Conservation (phyloP, 2,888 invertebrate species). For the Eretmocerus hayati region DNA sequence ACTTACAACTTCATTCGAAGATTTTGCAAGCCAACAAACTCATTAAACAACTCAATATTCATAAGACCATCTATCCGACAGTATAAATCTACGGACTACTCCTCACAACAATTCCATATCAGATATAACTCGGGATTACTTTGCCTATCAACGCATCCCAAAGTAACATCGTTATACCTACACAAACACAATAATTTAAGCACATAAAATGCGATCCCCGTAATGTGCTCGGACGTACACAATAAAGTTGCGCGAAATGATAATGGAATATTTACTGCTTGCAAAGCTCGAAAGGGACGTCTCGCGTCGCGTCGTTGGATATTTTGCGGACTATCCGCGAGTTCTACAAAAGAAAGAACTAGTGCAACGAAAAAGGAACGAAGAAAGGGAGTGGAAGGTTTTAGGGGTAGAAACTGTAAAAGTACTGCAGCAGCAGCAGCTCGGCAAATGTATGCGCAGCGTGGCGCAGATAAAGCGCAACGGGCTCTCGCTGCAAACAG, state of each 20-base stretch:
- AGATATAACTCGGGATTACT: too few species aligned
- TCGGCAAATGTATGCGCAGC: constrained; percentile 37
- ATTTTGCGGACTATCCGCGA: neutral
- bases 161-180: constrained; percentile 7
- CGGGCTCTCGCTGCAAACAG: constrained; percentile 19
- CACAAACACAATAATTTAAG: constrained; percentile 7
- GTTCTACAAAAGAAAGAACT: neutral
- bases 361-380: neutral
- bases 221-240: constrained; percentile 5
- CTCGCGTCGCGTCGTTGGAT: neutral
- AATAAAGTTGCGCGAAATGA: constrained; percentile 9
- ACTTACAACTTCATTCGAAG: too few species aligned
- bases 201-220: constrained; percentile 1
- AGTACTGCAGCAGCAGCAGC: constrained; percentile 32
- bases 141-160: constrained; percentile 1
- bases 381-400: neutral
- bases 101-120: too few species aligned
- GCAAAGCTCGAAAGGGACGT: neutral
- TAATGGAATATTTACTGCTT: neutral
- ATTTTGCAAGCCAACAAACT: too few species aligned
- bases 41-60: too few species aligned
- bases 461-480: constrained; percentile 33
- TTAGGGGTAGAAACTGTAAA: neutral
- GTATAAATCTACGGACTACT: too few species aligned
- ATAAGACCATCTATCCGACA: too few species aligned